Conservation (phyloP, 2,797 vertebrate species). For the Poecile montanus region DNA sequence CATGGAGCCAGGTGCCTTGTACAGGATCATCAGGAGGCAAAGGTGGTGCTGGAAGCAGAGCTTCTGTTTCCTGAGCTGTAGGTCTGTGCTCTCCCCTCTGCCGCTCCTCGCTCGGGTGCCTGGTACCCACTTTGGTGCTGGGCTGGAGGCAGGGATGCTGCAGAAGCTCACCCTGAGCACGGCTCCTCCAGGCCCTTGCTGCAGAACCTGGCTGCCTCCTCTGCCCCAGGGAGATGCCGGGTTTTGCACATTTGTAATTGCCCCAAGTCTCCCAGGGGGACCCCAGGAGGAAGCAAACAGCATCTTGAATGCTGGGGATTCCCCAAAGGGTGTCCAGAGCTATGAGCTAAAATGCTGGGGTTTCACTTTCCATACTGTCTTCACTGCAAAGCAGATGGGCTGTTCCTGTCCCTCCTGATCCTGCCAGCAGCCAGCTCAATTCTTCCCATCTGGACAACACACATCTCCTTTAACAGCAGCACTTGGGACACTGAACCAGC, state of each 20-base stretch:
- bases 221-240: background rate
- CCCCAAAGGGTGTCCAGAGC: background rate
- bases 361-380: background rate
- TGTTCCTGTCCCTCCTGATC: background rate
- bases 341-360: background rate
- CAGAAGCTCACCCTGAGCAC: fast-evolving
- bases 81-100: background rate
- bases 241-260: background rate
- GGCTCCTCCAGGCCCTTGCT: background rate
- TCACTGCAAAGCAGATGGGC: background rate
- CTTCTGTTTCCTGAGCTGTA: background rate
- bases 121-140: fast-evolving
- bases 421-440: background rate
- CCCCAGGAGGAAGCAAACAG: background rate
- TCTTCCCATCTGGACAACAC: background rate
- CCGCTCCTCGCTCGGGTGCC: fast-evolving
- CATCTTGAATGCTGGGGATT: background rate
- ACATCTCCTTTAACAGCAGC: background rate
- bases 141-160: background rate
- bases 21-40: fast-evolving
- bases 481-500: background rate
- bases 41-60: background rate
- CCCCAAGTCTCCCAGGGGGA: background rate
- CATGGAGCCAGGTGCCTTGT: fast-evolving
- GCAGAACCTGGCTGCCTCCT: background rate